A percentile compares a stretch with the other conserved stretches of the same genome.
Conservation (phyloP, 2,113 vertebrate genomes). For the Paramormyrops kingsleyae region DNA sequence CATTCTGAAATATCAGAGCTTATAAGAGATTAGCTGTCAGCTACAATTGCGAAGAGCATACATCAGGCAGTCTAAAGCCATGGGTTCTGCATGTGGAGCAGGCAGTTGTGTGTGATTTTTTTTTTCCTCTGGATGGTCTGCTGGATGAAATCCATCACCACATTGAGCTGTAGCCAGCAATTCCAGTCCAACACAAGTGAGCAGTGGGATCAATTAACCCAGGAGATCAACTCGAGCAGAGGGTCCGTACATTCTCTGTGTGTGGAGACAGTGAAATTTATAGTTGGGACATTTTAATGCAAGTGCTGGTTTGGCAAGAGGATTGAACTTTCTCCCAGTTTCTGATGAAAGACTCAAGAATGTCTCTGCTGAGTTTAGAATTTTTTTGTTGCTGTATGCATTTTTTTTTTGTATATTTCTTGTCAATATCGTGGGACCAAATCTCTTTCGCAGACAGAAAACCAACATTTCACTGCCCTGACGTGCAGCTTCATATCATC, state of each 20-base stretch:
- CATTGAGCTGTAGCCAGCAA: background rate
- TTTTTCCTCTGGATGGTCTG: background rate
- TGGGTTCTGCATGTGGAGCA: background rate
- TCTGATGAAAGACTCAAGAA: background rate
- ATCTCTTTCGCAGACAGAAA: background rate
- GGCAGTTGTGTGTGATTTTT: background rate
- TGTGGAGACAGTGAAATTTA: slow-evolving; percentile 6
- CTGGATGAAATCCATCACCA: slow-evolving; percentile 10
- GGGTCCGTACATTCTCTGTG: background rate
- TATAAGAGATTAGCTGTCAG: background rate
- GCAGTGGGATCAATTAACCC: slow-evolving; percentile 16
- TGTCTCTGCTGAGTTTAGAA: background rate
- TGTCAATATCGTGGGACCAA: background rate
- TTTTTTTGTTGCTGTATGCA: background rate
- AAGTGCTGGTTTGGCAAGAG: slow-evolving; percentile 6
- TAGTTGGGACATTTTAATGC: background rate
- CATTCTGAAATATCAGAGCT: background rate
- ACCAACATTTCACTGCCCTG: background rate
- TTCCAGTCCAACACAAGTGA: background rate
- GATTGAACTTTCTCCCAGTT: slow-evolving; percentile 16
- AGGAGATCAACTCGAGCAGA: background rate
- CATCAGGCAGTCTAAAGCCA: background rate
- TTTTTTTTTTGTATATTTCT: background rate
- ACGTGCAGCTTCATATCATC: background rate
- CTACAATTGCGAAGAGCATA: background rate